Percentiles rank a stretch among this genome's conserved stretches.
Evolutionary conservation across 1,140 invertebrate genomes (phyloP).

Genomic region (Aporrectodea caliginosa): DNA sequence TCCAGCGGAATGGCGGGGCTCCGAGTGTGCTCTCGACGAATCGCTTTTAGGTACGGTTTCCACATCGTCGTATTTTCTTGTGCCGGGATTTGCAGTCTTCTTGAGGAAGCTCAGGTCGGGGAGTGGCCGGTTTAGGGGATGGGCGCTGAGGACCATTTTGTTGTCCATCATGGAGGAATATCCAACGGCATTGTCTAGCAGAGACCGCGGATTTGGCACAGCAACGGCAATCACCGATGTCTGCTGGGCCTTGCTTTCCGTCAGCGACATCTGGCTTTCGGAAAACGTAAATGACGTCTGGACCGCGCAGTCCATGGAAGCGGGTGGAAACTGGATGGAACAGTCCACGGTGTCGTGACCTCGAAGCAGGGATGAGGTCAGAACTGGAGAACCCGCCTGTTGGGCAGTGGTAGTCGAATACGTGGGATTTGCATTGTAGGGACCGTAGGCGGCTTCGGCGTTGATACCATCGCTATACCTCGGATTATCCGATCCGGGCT

Average conservation of each 20-base stretch:
- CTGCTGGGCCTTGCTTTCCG: neutral
- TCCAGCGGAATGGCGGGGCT: neutral
- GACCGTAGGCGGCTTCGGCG: neutral
- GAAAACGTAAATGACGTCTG: constrained; percentile 29
- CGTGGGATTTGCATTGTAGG: neutral
- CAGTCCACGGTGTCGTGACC: neutral
- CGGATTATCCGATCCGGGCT: neutral
- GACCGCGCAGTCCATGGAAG: constrained; percentile 20
- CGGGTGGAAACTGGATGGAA: neutral
- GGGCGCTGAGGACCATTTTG: constrained; percentile 8
- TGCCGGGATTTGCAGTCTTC: neutral
- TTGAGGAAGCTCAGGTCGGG: constrained; percentile 33
- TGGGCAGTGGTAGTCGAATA: neutral
- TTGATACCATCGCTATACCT: neutral
- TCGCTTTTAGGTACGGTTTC: too few relatives aligned
- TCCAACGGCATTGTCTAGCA: neutral
- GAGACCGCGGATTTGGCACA: neutral
- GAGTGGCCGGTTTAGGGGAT: constrained; percentile 13
- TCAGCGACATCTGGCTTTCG: constrained; percentile 26
- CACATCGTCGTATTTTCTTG: neutral
- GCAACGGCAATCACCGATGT: neutral
- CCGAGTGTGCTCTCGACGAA: neutral
- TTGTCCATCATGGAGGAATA: neutral
- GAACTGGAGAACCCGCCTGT: neutral
- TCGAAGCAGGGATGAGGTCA: neutral